Evolutionary conservation across 1,140 invertebrate species (phyloP).

Genomic region (Microvelia longipes): DNA sequence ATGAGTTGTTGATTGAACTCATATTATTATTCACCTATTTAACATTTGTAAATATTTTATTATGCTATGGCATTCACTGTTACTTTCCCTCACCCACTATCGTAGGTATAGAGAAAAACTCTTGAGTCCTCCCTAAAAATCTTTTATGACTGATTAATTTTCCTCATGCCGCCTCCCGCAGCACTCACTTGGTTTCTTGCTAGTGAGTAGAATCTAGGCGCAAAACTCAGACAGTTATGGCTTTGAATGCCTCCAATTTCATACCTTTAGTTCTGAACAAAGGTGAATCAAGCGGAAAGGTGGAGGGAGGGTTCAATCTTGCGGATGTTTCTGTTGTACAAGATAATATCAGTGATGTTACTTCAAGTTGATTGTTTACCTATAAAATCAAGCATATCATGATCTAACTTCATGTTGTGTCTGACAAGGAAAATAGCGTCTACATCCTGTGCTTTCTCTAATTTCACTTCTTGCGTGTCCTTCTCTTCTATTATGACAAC

Average conservation of each 20-base stretch:
- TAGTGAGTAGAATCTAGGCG: too few relatives aligned
- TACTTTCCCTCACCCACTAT: too few relatives aligned
- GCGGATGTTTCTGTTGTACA: not conserved
- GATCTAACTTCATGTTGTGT: not conserved
- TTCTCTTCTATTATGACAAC: not conserved
- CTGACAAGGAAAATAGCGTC: not conserved
- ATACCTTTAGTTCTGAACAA: not conserved
- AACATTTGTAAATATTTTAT: too few relatives aligned
- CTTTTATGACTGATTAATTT: too few relatives aligned
- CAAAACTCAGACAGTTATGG: not conserved
- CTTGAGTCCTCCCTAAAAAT: too few relatives aligned
- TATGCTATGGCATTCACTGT: too few relatives aligned
- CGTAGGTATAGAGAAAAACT: too few relatives aligned
- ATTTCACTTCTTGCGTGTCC: not conserved
- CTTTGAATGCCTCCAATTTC: not conserved
- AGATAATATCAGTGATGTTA: not conserved
- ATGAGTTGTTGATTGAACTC: too few relatives aligned
- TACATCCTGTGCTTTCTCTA: not conserved
- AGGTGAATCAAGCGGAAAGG: not conserved
- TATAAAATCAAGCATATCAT: not conserved
- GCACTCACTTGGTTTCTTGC: too few relatives aligned
- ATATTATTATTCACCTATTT: too few relatives aligned
- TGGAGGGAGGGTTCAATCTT: too few relatives aligned
- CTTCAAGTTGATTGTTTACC: not conserved
- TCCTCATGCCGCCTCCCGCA: too few relatives aligned